Evolutionary conservation across 1,140 invertebrate genomes (phyloP).

Genomic region (Euura saliciscinereae): DNA sequence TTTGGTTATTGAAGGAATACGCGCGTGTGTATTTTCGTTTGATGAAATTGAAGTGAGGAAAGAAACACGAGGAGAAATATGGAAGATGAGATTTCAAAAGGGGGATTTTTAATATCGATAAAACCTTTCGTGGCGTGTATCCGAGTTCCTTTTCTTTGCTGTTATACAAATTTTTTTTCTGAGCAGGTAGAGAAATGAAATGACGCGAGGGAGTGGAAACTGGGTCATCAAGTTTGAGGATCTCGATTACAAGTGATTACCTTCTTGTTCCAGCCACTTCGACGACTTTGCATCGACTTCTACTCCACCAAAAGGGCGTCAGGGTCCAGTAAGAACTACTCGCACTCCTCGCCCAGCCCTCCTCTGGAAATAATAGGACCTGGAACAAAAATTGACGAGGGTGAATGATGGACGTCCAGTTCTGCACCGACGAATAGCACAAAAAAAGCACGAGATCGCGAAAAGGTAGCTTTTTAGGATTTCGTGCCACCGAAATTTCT

Average conservation of each 20-base stretch:
- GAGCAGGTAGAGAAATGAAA: no score
- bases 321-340: constrained; percentile 87
- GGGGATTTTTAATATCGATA: not conserved
- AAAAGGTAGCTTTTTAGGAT: no score
- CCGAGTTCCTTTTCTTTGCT: no score
- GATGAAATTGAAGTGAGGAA: not conserved
- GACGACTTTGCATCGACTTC: constrained; percentile 80
- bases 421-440: not conserved
- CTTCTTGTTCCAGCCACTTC: constrained; percentile 82
- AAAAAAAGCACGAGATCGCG: no score
- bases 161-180: no score
- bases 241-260: constrained; percentile 43
- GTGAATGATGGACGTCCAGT: constrained; percentile 23
- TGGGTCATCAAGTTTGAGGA: no score
- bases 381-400: constrained; percentile 46
- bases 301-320: constrained; percentile 84
- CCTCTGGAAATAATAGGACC: constrained; percentile 84
- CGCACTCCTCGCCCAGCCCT: constrained; percentile 84
- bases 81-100: not conserved
- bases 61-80: not conserved
- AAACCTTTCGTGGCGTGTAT: no score
- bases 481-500: no score
- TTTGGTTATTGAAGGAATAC: not conserved
- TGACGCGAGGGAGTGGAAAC: no score
- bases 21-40: not conserved